Conservation (phyloP, 2,797 vertebrate genomes). For the Steatocranus sp. region DNA sequence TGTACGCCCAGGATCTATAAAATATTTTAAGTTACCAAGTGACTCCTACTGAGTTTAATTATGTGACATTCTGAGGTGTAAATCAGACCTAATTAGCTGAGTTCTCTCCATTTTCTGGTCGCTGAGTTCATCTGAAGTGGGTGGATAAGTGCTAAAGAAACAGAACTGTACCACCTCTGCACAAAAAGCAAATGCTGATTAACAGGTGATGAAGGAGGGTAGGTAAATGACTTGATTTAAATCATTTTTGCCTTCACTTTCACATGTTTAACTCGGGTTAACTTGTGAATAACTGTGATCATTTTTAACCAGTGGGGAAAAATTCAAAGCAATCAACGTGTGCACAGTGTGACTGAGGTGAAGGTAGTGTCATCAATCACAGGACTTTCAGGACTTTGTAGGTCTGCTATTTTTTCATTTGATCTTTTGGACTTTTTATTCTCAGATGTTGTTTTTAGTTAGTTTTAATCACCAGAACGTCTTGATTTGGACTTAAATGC, state of each 20-base stretch:
- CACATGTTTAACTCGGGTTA: neutral
- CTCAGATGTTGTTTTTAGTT: neutral
- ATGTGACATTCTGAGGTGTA: neutral
- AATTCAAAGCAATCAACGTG: neutral
- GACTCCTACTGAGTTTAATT: neutral
- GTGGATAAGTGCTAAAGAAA: neutral
- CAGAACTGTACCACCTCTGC: too few relatives aligned
- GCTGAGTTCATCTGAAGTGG: neutral
- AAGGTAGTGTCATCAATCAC: neutral
- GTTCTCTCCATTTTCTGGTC: neutral
- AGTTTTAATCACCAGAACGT: neutral
- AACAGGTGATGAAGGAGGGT: neutral
- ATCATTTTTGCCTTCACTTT: neutral
- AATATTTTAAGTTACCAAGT: neutral
- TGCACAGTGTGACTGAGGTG: neutral
- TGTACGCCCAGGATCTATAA: neutral
- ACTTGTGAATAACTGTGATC: neutral
- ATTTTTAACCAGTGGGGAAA: neutral
- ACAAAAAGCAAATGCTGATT: neutral
- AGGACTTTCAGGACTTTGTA: neutral
- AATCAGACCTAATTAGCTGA: neutral
- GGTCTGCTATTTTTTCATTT: neutral
- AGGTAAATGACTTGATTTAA: neutral
- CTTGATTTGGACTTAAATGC: neutral
- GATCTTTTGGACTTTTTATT: neutral